Evolutionary conservation across 2,888 invertebrate genomes (phyloP).

Genomic region (Furcula furcula): DNA sequence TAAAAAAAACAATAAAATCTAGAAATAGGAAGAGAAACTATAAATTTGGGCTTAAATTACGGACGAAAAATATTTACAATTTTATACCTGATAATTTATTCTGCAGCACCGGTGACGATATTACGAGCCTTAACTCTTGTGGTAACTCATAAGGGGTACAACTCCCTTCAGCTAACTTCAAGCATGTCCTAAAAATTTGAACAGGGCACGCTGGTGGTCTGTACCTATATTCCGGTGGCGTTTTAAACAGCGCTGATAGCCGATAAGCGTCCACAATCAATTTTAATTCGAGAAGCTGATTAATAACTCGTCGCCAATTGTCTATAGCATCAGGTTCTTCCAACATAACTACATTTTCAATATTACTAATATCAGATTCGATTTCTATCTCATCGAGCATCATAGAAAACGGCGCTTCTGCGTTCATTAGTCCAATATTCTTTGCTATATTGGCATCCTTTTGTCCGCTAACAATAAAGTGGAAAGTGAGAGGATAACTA

Average conservation of each 20-base stretch:
- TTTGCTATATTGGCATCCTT: constrained; percentile 53
- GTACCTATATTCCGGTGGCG: constrained; percentile 65
- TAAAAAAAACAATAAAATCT: no score
- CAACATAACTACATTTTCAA: constrained; percentile 58
- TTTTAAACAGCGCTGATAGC: constrained; percentile 77
- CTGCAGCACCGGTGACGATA: constrained; percentile 61
- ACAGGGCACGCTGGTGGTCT: constrained; percentile 68
- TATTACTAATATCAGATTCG: constrained; percentile 68
- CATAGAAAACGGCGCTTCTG: constrained; percentile 61
- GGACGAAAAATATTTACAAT: not conserved
- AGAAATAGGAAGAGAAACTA: no score
- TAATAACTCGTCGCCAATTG: constrained; percentile 73
- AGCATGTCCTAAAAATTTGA: constrained; percentile 83
- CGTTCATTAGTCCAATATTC: constrained; percentile 46
- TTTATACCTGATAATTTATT: constrained; percentile 62
- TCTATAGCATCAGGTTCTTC: constrained; percentile 64
- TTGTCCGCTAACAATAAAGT: constrained; percentile 61
- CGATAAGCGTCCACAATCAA: constrained; percentile 83
- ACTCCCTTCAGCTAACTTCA: constrained; percentile 84
- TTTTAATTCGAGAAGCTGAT: constrained; percentile 78
- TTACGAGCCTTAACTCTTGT: constrained; percentile 83
- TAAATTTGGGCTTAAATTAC: no score
- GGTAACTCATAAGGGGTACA: constrained; percentile 84
- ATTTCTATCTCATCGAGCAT: constrained; percentile 67
- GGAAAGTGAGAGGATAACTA: constrained; percentile 57